Base-by-base conservation (phyloP, 1,140 invertebrate genomes). In the Aphaenogaster rudis region DNA sequence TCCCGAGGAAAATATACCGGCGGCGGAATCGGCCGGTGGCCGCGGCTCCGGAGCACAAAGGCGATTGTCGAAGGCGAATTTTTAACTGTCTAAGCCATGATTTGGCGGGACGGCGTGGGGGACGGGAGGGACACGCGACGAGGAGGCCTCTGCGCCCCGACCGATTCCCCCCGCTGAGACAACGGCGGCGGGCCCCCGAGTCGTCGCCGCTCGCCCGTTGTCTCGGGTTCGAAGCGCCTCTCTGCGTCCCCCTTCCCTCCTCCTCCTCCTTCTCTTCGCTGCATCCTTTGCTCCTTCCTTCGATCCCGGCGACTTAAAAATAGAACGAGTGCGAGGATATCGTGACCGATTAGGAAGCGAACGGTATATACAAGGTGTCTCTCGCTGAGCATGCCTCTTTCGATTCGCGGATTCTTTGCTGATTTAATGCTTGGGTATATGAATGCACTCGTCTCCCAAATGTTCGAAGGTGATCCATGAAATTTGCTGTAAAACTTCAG, bases 281-380 rank as follows among this genome's bases (percentile, higher is more conserved):
- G 77, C 45, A 67, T 80, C 77, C 45, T 79, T 69, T 39, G 45
- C 45, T 66, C 15, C 61, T 80, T 80, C 77, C n/a, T 48, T 52
- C 61, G 59, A 66, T 79, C 61, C 33, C 28, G 28, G 33, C 57
- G 77, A 4, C 77, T 39, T 80, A 80, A 80, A 80, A 80, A 80
- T 80, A 80, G 77, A 80, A 66, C 33, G 61, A 52, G 61, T 13
- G 77, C 39, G 45, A 66, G 77, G 77, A 67, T 80, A 80, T 67
- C 45, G 77, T 21, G 77, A 67, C 61, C 61, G 45, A 80, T 80
- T 80, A 80, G 61, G 33, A 66, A 80, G n/a, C 61, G 45, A 67
- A 80, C 77, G 17, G 28, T 28, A 50, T 50, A 42, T 77, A 45
- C 54, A 61, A 42, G 74, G 74, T 77, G 54, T 77, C 7, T 21